A percentile compares a stretch with the other conserved stretches of the same genome.
Conservation (phyloP, 2,113 vertebrate genomes). For the Isurus oxyrinchus region DNA sequence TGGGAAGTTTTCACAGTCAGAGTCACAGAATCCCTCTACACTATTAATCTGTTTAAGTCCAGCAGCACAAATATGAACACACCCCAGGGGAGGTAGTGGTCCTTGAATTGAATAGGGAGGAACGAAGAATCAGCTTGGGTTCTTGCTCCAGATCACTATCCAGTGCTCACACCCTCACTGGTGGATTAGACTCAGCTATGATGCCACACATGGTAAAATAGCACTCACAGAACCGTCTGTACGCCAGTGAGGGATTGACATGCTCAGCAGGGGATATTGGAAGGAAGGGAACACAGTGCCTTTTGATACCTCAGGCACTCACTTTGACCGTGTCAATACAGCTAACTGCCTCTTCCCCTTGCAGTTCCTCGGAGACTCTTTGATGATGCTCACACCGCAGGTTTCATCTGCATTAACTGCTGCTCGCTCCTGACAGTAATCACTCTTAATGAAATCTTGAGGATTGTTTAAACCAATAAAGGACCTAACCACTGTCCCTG, state of each 20-base stretch:
- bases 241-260: not conserved
- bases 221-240: not conserved
- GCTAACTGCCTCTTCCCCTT: not conserved
- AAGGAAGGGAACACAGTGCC: not conserved
- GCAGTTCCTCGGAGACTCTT: not conserved
- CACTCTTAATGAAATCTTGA: not conserved
- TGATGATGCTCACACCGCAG: not conserved
- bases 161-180: not conserved
- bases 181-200: not conserved
- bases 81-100: too few relatives aligned
- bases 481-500: not conserved
- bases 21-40: not conserved
- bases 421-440: not conserved
- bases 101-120: not conserved
- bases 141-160: not conserved
- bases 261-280: not conserved
- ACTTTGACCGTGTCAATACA: not conserved
- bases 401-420: not conserved
- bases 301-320: not conserved
- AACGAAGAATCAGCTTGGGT: not conserved
- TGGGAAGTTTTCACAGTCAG: too few relatives aligned
- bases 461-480: not conserved
- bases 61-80: too few relatives aligned
- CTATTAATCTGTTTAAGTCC: not conserved
- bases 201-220: not conserved